Evolutionary conservation across 1,140 invertebrate genomes (phyloP), one percentile per base, ranked within the genome.

Genomic region (Thaumetopoea pityocampa): DNA sequence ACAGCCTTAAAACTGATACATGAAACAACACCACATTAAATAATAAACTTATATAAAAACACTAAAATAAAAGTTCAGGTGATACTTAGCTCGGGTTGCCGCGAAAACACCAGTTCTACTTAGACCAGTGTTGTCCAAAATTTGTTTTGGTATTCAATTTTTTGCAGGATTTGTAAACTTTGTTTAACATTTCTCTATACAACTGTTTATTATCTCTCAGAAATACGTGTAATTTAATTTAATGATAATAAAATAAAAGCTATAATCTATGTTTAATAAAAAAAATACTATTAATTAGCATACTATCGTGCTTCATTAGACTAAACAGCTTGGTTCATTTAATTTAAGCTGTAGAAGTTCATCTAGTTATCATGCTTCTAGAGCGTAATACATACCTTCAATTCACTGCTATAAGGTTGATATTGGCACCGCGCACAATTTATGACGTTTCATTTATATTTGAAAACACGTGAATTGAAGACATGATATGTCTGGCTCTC

Each of bases 401-500:
- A 82, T 82, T 82, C 74, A 78, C 74, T 46, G 34, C 32, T 28
- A 49, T 57, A 59, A 60, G 35, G 22, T 65, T 35, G 47, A 48
- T 11, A 37, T 41, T 60, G 32, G 56, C 63, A 70, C 61, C 26
- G n/a, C 32, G 46, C 53, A 58, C 57, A 23, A 11, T 36, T 27
- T 35, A 27, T 18, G 12, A 30, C 11, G 4, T 38, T 38, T 44
- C 33, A 17, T 44, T 22, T 43, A 38, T 47, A 24, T 53, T 11
- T 36, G 10, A 52, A 35, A 23, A 36, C 33, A 14, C 35, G 77
- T 81, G 78, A 79, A 79, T 82, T 79, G 74, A 74, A 74, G 71
- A 79, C 69, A 76, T 79, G 69, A 56, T 65, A 74, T 70, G 74
- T 82, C 78, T 82, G 78, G 78, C 78, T 82, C 78, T 82, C 78